Conservation (phyloP, 2,113 vertebrate species). For the Pleuronectes platessa region DNA sequence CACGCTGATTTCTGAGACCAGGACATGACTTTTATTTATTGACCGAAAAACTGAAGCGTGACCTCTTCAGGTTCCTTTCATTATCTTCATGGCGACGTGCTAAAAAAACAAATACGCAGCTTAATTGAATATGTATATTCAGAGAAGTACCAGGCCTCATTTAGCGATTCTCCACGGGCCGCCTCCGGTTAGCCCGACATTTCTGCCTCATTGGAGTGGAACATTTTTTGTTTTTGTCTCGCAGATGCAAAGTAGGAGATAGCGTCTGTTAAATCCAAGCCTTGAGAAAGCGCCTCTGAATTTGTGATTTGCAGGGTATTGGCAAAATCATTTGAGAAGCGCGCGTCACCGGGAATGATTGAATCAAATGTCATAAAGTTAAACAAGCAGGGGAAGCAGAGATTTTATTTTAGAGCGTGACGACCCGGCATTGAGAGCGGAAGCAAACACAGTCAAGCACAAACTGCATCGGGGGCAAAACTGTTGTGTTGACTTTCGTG, state of each 20-base stretch:
- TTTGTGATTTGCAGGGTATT: neutral
- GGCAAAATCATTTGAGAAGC: neutral
- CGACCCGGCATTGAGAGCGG: neutral
- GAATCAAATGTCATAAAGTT: neutral
- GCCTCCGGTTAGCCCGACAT: neutral
- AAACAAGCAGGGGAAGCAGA: neutral
- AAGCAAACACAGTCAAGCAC: neutral
- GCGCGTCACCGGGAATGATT: neutral
- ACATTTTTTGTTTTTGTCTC: neutral
- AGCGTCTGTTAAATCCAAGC: neutral
- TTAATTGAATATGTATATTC: conserved; percentile 4
- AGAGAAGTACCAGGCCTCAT: conserved; percentile 14
- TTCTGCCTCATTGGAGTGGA: neutral
- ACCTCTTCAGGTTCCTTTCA: conserved; percentile 13
- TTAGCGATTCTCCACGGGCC: conserved; percentile 1
- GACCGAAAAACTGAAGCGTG: neutral
- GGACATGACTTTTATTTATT: neutral
- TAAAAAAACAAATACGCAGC: conserved; percentile 19
- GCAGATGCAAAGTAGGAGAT: neutral
- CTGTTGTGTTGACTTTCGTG: neutral
- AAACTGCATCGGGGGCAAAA: neutral
- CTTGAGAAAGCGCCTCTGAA: neutral
- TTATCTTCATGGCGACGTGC: conserved; percentile 11
- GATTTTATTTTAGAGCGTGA: neutral
- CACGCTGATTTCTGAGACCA: too few relatives aligned